Percentiles rank a stretch among this genome's conserved stretches.
Conservation (phyloP, 2,113 vertebrate species). For the Ranitomeya imitator region DNA sequence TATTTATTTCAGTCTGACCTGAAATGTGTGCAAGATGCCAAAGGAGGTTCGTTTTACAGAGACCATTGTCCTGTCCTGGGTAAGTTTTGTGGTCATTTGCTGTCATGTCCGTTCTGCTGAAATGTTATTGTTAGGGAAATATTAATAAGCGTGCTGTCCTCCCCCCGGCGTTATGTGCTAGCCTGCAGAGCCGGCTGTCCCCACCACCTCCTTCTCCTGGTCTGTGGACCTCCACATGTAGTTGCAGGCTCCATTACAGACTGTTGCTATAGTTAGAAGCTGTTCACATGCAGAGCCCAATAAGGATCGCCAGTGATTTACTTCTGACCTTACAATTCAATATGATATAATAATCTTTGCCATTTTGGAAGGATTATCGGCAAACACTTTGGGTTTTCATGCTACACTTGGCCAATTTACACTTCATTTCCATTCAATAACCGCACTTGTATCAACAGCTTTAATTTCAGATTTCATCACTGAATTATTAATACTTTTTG, state of each 20-base stretch:
- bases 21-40: constrained; percentile 98
- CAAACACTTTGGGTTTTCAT: background rate
- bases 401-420: background rate
- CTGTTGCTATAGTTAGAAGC: constrained; percentile 6
- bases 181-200: background rate
- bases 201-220: background rate
- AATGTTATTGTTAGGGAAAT: background rate
- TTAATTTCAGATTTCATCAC: background rate
- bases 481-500: background rate
- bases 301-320: background rate
- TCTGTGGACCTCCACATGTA: background rate
- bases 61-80: constrained; percentile 98
- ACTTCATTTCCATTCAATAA: background rate
- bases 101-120: background rate
- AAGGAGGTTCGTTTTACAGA: constrained; percentile 99
- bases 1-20: constrained; percentile 85
- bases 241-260: constrained; percentile 13
- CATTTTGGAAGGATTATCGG: background rate
- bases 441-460: background rate
- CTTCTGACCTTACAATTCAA: background rate
- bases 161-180: background rate
- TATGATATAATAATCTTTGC: background rate
- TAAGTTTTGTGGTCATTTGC: constrained; percentile 70
- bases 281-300: background rate
- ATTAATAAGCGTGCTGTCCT: background rate